Conservation (phyloP, 2,113 vertebrate species). For the Pollachius pollachius region DNA sequence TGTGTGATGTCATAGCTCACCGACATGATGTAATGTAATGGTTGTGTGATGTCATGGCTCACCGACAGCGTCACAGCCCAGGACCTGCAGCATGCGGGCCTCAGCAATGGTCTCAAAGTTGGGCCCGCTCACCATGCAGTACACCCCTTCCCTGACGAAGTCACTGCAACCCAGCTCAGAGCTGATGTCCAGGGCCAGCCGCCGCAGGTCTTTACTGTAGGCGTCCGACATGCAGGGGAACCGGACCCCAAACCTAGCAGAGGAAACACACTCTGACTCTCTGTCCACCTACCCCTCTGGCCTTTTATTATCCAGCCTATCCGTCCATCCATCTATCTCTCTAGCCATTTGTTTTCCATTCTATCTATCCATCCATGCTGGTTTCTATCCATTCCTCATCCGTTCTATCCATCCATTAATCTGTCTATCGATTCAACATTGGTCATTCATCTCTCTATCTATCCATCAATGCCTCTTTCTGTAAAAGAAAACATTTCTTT, state of each 20-base stretch:
- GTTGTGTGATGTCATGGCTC: conserved; percentile 25
- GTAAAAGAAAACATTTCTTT: too few relatives aligned
- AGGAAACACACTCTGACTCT: not conserved
- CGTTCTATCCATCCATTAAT: not conserved
- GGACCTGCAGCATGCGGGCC: conserved; percentile 67
- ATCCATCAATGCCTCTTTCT: not conserved
- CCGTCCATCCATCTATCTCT: not conserved
- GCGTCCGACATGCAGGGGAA: conserved; percentile 77
- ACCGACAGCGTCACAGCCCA: conserved; percentile 77
- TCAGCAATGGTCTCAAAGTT: conserved; percentile 78
- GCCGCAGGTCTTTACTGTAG: conserved; percentile 67
- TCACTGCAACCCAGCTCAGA: conserved; percentile 59
- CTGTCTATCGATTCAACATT: too few relatives aligned
- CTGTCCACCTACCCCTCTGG: not conserved
- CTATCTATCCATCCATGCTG: not conserved
- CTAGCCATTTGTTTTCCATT: not conserved
- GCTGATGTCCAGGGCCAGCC: conserved; percentile 53
- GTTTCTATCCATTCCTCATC: not conserved
- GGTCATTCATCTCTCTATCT: not conserved
- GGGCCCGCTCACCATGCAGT: conserved; percentile 77
- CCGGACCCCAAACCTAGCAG: conserved; percentile 68
- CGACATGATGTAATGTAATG: too few relatives aligned
- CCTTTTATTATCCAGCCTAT: not conserved
- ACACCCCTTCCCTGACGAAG: conserved; percentile 68
- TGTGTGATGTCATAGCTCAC: too few relatives aligned